These are phyloP conservation scores for Elysia crispata DNA, from an alignment of 2,888 invertebrate species.

Conservation along the genomic window DNA sequence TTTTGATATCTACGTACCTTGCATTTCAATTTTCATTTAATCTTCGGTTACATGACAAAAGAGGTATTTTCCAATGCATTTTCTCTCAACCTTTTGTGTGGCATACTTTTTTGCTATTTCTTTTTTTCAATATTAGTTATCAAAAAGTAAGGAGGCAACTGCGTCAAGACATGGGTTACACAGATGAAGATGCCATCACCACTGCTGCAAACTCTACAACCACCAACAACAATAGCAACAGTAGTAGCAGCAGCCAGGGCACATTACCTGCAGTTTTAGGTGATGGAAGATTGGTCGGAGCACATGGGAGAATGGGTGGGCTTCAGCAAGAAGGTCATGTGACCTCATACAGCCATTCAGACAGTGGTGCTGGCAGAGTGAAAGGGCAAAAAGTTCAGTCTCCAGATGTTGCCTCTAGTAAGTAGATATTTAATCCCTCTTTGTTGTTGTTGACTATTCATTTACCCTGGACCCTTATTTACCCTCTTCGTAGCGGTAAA, in stretches of 20 bases:
- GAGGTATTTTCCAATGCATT: too few species aligned
- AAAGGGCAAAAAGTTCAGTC: constrained; percentile 41
- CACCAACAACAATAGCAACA: background rate
- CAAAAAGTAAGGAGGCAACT: constrained; percentile 60
- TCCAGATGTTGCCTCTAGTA: constrained; percentile 48
- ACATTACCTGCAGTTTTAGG: background rate
- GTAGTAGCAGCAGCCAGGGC: constrained; percentile 16
- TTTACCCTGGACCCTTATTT: too few species aligned
- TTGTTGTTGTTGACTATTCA: too few species aligned
- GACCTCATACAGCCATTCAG: constrained; percentile 47
- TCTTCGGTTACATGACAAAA: too few species aligned
- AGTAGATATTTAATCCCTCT: background rate
- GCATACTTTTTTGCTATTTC: background rate
- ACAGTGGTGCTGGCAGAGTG: background rate
- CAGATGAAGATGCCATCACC: constrained; percentile 52
- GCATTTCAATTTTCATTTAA: too few species aligned
- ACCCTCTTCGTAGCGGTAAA: too few species aligned
- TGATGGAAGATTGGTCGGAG: background rate
- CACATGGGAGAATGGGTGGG: background rate
- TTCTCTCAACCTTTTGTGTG: too few species aligned
- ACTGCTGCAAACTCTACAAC: constrained; percentile 34
- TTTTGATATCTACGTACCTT: too few species aligned
- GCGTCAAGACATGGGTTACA: constrained; percentile 59
- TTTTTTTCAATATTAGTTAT: too few species aligned
- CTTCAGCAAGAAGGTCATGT: constrained; percentile 45